Evolutionary conservation across 2,888 invertebrate genomes (phyloP).

Genomic region (Hartigia nigra): DNA sequence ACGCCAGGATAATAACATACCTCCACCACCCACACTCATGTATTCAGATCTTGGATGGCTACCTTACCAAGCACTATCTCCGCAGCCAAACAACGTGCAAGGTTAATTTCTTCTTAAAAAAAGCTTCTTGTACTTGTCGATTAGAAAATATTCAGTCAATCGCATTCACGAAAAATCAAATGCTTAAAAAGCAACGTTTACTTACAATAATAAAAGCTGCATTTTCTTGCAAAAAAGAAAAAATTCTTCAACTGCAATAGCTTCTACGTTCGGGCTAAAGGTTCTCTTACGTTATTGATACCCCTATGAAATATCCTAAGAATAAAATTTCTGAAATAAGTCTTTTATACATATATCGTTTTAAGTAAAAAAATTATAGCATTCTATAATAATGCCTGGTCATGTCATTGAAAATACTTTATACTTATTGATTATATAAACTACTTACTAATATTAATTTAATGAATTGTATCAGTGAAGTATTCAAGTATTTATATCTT

Average conservation of each 20-base stretch:
- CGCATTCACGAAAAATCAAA: background rate
- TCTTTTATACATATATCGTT: background rate
- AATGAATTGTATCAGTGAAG: background rate
- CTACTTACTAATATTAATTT: background rate
- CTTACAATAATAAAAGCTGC: background rate
- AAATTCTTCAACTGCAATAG: background rate
- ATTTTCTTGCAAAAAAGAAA: background rate
- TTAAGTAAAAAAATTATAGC: background rate
- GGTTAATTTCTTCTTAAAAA: conserved; percentile 37
- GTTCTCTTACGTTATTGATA: too few relatives aligned
- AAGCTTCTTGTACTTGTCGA: background rate
- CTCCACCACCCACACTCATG: conserved; percentile 68
- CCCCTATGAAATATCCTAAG: background rate
- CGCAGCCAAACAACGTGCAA: conserved; percentile 52
- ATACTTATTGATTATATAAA: background rate
- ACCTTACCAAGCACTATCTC: conserved; percentile 53
- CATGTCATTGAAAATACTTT: background rate
- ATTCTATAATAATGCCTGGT: background rate
- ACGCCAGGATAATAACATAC: conserved; percentile 69
- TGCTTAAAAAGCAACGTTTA: background rate
- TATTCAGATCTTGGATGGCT: conserved; percentile 72
- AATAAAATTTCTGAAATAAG: background rate
- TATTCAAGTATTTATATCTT: background rate
- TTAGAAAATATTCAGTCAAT: background rate
- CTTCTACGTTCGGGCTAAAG: too few relatives aligned